Percentiles rank a stretch among this genome's conserved stretches.
Evolutionary conservation across 2,888 invertebrate genomes (phyloP).

Genomic region (Lithophane socia): DNA sequence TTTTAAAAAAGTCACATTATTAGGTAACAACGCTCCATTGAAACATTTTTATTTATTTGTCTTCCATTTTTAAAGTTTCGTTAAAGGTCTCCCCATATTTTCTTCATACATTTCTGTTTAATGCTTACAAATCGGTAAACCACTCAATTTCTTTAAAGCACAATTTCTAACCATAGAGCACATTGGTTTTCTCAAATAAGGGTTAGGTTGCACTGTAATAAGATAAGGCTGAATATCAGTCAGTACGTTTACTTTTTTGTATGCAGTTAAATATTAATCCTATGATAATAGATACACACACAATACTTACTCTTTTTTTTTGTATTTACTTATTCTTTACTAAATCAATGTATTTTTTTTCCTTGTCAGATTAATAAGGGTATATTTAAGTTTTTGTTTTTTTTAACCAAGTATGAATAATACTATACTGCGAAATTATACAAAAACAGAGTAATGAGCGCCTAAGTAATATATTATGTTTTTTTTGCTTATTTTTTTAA

Average conservation of each 20-base stretch:
- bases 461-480: neutral
- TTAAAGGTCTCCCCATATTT: neutral
- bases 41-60: neutral
- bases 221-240: slow-evolving; percentile 19
- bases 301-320: too few species aligned
- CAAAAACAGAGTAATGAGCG: neutral
- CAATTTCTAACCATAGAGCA: slow-evolving; percentile 2
- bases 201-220: slow-evolving; percentile 8
- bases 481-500: neutral
- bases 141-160: neutral
- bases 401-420: neutral
- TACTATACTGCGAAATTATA: neutral
- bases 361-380: neutral
- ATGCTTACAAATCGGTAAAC: neutral
- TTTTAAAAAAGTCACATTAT: neutral
- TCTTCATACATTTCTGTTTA: neutral
- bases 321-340: neutral
- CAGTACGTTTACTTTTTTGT: slow-evolving; percentile 22
- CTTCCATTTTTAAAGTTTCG: neutral
- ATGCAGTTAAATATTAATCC: slow-evolving; percentile 4
- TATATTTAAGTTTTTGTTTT: neutral
- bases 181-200: slow-evolving; percentile 11
- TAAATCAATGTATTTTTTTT: too few species aligned
- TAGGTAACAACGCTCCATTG: neutral
- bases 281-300: neutral